Evolutionary conservation across 2,113 vertebrate genomes (phyloP).

Genomic region (Strix aluco): DNA sequence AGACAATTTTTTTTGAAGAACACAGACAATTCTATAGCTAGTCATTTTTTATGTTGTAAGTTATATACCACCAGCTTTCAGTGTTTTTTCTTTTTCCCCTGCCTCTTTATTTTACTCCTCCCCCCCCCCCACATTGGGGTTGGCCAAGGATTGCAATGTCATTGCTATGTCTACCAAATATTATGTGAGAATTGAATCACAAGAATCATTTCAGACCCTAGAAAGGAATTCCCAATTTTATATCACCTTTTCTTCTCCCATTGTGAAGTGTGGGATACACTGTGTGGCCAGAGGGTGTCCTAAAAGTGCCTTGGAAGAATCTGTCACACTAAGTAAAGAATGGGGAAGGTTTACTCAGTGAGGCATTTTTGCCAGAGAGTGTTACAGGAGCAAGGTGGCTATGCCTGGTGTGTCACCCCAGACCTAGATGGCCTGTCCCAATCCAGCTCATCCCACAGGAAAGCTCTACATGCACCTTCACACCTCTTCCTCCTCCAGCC

Average conservation of each 20-base stretch:
- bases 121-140: neutral
- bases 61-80: neutral
- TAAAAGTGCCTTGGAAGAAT: neutral
- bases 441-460: neutral
- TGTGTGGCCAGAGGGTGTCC: neutral
- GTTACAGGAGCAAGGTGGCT: neutral
- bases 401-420: neutral
- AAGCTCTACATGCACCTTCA: neutral
- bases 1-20: neutral
- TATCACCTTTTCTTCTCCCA: neutral
- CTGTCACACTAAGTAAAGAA: neutral
- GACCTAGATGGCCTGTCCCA: neutral
- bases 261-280: neutral
- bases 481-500: neutral
- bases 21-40: neutral
- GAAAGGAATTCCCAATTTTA: neutral
- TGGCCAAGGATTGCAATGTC: neutral
- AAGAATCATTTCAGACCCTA: neutral
- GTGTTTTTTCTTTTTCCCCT: neutral
- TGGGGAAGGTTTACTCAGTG: neutral
- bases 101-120: neutral
- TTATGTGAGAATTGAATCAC: neutral
- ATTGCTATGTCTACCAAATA: neutral
- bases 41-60: neutral
- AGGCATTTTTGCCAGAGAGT: neutral